phyloP scores from a whole-genome alignment of 2,797 vertebrate species.

The Okamejei kenojei region DNA sequence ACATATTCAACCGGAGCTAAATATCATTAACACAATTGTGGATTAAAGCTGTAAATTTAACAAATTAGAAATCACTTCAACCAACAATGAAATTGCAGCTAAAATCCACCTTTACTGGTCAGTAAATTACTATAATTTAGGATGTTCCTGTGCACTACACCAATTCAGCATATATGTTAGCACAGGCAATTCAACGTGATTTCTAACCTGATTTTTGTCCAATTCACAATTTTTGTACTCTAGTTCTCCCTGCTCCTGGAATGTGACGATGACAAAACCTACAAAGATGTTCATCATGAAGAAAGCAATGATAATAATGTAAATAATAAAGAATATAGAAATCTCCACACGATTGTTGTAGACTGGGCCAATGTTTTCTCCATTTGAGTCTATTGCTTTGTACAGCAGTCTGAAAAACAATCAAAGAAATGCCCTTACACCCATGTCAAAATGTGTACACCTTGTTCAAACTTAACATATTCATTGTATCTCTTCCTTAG shows the following conservation, averaged over 20 bases:
- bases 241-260: constrained; percentile 98
- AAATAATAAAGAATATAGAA: constrained; percentile 99
- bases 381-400: constrained; percentile 84
- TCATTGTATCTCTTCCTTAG: neutral
- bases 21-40: no score
- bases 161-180: neutral
- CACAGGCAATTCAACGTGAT: neutral
- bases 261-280: constrained; percentile 98
- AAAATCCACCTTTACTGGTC: neutral
- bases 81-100: neutral
- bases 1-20: neutral
- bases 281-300: constrained; percentile 99
- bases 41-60: neutral
- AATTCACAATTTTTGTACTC: constrained; percentile 99
- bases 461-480: neutral
- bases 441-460: neutral
- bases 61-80: neutral
- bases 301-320: constrained; percentile 99
- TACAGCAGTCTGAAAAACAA: constrained; percentile 2
- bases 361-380: constrained; percentile 87
- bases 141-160: neutral
- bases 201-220: constrained; percentile 96
- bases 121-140: neutral
- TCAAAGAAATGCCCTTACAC: neutral
- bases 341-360: constrained; percentile 98